Conservation (phyloP, 2,888 invertebrate genomes). For the Aradus depressus region DNA sequence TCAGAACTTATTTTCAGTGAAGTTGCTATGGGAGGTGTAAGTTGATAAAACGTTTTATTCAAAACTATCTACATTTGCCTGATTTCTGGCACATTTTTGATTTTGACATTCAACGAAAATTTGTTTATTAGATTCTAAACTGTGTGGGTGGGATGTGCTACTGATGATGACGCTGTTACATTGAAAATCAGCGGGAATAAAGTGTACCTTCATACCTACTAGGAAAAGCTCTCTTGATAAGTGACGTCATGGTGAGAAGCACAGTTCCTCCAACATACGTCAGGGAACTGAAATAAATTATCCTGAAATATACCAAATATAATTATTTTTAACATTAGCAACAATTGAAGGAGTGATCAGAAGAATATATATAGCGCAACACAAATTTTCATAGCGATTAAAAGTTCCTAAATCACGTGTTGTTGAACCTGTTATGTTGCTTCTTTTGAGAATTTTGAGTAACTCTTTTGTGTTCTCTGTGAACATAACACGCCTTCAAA, state of each 20-base stretch:
- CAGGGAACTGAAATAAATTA: not conserved
- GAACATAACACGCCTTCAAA: no score
- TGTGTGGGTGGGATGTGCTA: not conserved
- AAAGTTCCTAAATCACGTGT: no score
- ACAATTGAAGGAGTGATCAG: no score
- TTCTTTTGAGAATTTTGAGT: no score
- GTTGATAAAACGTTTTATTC: not conserved
- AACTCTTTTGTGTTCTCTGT: no score
- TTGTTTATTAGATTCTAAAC: not conserved
- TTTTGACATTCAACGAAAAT: not conserved
- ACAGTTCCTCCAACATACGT: not conserved
- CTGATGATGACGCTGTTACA: not conserved
- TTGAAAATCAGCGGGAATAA: not conserved
- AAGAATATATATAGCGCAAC: no score
- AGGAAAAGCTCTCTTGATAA: conserved; percentile 3
- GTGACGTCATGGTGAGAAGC: not conserved
- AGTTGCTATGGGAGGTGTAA: no score
- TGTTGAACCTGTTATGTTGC: no score
- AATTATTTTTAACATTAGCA: no score
- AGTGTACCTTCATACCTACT: conserved; percentile 3
- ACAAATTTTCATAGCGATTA: no score
- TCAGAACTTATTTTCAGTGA: no score
- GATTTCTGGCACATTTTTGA: not conserved
- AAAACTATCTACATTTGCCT: not conserved
- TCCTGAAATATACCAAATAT: conserved; percentile 6